phyloP scores from a whole-genome alignment of 2,113 vertebrate species.

The Hyla sarda region DNA sequence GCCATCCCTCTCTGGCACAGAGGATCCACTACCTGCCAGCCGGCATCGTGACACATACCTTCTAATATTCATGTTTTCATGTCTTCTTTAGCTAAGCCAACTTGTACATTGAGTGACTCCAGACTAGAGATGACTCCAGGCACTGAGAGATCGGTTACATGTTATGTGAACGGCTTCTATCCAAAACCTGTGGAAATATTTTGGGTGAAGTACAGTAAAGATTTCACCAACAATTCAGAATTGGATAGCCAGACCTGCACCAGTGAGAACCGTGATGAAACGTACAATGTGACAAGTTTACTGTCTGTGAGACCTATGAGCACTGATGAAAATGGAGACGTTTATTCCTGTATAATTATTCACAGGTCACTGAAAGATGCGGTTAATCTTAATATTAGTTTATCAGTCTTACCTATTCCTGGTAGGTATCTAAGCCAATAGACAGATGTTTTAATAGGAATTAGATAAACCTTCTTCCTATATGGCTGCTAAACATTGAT shows the following conservation, averaged over 20 bases:
- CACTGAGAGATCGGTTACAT: not conserved
- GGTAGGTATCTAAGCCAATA: not conserved
- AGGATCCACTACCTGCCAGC: too few species aligned
- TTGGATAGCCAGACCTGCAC: not conserved
- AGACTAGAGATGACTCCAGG: not conserved
- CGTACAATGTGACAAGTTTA: conserved; percentile 57
- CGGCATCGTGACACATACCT: too few species aligned
- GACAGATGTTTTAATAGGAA: not conserved
- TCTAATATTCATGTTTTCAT: too few species aligned
- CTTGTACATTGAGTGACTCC: not conserved
- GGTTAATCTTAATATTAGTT: not conserved
- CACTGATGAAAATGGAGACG: conserved; percentile 15
- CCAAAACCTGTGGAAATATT: not conserved
- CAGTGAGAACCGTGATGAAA: conserved; percentile 47
- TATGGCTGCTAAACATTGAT: not conserved
- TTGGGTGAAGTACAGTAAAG: conserved; percentile 7
- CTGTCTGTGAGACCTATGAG: conserved; percentile 44
- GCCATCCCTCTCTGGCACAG: too few species aligned
- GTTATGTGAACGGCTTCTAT: not conserved
- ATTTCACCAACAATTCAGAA: not conserved
- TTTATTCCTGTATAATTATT: conserved; percentile 57
- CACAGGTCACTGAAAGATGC: not conserved
- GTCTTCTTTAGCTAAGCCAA: not conserved
- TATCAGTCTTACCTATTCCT: not conserved
- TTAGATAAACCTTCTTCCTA: not conserved